A percentile compares a stretch with the other conserved stretches of the same genome.
Evolutionary conservation across 2,888 invertebrate species (phyloP).

Genomic region (Lordiphosa fenestrarum): DNA sequence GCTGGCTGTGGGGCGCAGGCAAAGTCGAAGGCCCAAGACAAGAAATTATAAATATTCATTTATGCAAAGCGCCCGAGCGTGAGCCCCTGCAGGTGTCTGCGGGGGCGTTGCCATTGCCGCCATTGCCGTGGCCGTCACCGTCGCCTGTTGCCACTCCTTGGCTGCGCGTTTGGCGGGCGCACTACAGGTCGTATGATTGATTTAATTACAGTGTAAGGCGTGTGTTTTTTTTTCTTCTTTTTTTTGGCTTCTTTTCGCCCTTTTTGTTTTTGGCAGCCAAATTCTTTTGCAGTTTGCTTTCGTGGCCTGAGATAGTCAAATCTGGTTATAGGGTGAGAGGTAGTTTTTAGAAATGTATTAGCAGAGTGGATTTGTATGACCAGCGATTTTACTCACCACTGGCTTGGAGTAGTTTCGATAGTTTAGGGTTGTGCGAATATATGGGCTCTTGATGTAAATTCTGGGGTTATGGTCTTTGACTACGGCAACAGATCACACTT

Average conservation of each 20-base stretch:
- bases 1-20: conserved; percentile 5
- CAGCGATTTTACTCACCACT: too few relatives aligned
- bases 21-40: conserved; percentile 34
- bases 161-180: conserved; percentile 43
- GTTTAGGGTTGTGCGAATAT: too few relatives aligned
- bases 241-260: conserved; percentile 26
- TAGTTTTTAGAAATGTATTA: too few relatives aligned
- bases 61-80: conserved; percentile 65
- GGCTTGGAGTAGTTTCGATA: too few relatives aligned
- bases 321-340: background rate
- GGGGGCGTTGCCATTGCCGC: conserved; percentile 34
- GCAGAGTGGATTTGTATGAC: too few relatives aligned
- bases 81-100: conserved; percentile 60
- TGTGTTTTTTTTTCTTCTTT: conserved; percentile 28
- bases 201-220: conserved; percentile 62
- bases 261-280: background rate
- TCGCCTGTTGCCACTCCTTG: conserved; percentile 29
- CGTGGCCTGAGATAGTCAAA: background rate
- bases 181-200: conserved; percentile 63
- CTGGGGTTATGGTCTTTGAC: too few relatives aligned
- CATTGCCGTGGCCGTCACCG: conserved; percentile 2
- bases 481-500: too few relatives aligned
- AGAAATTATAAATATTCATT: conserved; percentile 72
- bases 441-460: too few relatives aligned
- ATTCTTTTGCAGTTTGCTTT: background rate